Evolutionary conservation across 2,888 invertebrate genomes (phyloP).

Genomic region (Apomyelois bistriatella): DNA sequence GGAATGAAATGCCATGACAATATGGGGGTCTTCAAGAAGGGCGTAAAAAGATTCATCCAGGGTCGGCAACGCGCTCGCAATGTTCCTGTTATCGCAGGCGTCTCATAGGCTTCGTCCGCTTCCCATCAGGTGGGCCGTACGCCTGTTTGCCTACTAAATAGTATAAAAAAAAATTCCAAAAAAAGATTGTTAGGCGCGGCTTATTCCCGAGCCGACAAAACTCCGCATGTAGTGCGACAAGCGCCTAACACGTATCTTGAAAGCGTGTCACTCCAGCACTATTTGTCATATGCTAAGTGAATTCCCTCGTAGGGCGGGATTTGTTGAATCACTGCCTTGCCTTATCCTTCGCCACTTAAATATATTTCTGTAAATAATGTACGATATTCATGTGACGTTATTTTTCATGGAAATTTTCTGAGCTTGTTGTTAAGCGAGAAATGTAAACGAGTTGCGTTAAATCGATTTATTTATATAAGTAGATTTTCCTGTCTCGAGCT

Average conservation of each 20-base stretch:
- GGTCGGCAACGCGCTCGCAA: too few relatives aligned
- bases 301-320: constrained; percentile 59
- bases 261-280: constrained; percentile 70
- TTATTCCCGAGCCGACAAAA: too few relatives aligned
- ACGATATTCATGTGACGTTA: constrained; percentile 7
- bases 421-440: not conserved
- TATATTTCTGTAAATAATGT: constrained; percentile 14
- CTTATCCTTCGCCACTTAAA: constrained; percentile 15
- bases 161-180: too few relatives aligned
- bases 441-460: not conserved
- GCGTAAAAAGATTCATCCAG: too few relatives aligned
- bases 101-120: too few relatives aligned
- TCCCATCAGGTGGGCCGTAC: too few relatives aligned
- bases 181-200: too few relatives aligned
- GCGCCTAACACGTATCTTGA: constrained; percentile 36
- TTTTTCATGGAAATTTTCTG: not conserved
- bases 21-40: too few relatives aligned
- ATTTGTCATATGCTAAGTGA: constrained; percentile 78
- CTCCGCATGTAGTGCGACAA: not conserved
- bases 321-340: constrained; percentile 58
- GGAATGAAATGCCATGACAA: too few relatives aligned
- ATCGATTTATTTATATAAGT: not conserved
- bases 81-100: too few relatives aligned
- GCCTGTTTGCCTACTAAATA: too few relatives aligned
- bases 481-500: too few relatives aligned